Base-by-base conservation (phyloP, 2,888 invertebrate genomes). In the Chaetoderma sp. region DNA sequence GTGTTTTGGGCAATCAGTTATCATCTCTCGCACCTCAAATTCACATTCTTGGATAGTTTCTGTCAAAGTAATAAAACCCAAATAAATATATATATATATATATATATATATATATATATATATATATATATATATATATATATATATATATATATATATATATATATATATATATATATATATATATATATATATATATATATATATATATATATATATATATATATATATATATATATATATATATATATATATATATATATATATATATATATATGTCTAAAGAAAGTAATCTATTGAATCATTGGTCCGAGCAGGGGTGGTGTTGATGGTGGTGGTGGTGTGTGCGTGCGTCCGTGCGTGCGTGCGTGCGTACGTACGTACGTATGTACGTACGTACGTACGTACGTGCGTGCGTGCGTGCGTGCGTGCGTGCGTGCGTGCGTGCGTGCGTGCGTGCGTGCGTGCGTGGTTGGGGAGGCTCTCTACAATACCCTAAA, bases 141-240 rank as follows among this genome's bases (percentile, higher is more conserved):
- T 47, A 47, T 47, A 3, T 47, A 47, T 47, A 47, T 47, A 47
- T 47, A 47, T n/a, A 2, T 47, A 47, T 47, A 47, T 47, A 47
- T 47, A 47, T 47, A 47, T 47, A 3, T 47, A 47, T 47, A n/a
- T 47, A 3, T 47, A 47, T 47, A 47, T 47, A 47, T 47, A 47
- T 47, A 47, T 47, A 47, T n/a, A 47, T 47, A 3, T 47, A 47
- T 47, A 47, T 47, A 47, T 47, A 47, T 47, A n/a, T 47, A 47
- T 47, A 47, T 10, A 47, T 47, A 47, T 47, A 47, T 47, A 47
- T 47, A 47, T 47, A 47, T 47, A 47, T 47, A 47, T 47, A 47
- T 47, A 47, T 47, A 47, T 47, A 47, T 47, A 47, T 47, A 47
- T 47, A 47, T 47, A 47, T 47, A 47, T 47, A 47, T 47, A 47